Conservation (phyloP, 2,797 vertebrate species). For the Chromis chromis region DNA sequence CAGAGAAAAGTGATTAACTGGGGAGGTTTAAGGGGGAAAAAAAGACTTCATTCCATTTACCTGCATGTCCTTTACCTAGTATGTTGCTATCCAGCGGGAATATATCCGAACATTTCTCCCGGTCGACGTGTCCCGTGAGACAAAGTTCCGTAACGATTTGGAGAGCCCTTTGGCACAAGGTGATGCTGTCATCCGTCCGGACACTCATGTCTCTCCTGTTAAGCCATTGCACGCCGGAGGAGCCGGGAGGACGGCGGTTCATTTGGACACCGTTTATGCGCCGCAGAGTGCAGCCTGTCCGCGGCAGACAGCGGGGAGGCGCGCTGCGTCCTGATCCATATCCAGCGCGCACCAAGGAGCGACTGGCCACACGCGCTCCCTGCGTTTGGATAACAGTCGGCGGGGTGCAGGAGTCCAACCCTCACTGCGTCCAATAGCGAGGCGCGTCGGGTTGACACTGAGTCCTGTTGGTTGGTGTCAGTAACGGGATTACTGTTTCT, state of each 20-base stretch:
- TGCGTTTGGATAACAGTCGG: constrained; percentile 42
- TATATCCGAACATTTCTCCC: constrained; percentile 94
- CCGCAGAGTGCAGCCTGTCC: constrained; percentile 65
- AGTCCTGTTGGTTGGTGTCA: constrained; percentile 11
- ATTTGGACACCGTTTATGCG: constrained; percentile 73
- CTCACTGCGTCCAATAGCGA: constrained; percentile 68
- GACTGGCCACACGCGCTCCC: constrained; percentile 53
- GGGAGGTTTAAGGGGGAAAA: background rate
- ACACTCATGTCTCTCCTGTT: constrained; percentile 91
- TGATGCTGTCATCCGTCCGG: constrained; percentile 90
- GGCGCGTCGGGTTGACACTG: constrained; percentile 29
- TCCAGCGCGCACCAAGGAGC: constrained; percentile 59
- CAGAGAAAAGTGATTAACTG: background rate
- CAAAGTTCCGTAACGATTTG: constrained; percentile 96
- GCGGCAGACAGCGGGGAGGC: constrained; percentile 49
- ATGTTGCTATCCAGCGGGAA: constrained; percentile 90
- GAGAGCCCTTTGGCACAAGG: constrained; percentile 95
- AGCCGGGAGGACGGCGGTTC: constrained; percentile 79
- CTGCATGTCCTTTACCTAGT: constrained; percentile 91
- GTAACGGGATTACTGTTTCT: constrained; percentile 54
- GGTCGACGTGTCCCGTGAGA: constrained; percentile 92
- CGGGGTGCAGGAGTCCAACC: constrained; percentile 54
- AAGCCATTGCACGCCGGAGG: constrained; percentile 87
- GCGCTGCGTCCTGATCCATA: constrained; percentile 77
- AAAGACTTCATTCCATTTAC: constrained; percentile 80